Evolutionary conservation across 1,140 invertebrate species (phyloP).

Genomic region (Cylas formicarius): DNA sequence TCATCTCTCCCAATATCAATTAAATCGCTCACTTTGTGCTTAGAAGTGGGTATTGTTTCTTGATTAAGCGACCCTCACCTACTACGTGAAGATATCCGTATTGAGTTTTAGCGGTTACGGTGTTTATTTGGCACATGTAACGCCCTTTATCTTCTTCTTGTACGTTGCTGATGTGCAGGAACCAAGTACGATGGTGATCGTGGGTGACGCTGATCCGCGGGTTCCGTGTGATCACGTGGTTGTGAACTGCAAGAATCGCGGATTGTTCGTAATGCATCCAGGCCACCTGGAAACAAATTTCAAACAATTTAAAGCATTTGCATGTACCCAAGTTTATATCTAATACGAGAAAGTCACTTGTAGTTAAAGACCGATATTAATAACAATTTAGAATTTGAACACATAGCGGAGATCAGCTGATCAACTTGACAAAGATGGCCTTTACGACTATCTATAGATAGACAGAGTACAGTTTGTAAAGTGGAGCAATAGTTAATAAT

Average conservation of each 20-base stretch:
- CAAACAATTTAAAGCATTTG: not conserved
- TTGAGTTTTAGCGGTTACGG: slow-evolving; percentile 84
- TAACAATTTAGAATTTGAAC: too few species aligned
- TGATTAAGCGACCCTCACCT: slow-evolving; percentile 56
- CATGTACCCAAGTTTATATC: too few species aligned
- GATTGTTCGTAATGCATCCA: slow-evolving; percentile 95
- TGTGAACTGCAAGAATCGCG: slow-evolving; percentile 85
- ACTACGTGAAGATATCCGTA: slow-evolving; percentile 89
- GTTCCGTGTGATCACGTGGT: slow-evolving; percentile 87
- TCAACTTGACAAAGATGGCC: too few species aligned
- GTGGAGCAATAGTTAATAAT: too few species aligned
- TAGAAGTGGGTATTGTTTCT: not conserved
- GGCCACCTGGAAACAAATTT: slow-evolving; percentile 63
- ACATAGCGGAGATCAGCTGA: too few species aligned
- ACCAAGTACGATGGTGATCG: slow-evolving; percentile 76
- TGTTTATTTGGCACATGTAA: slow-evolving; percentile 96
- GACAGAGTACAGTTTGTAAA: too few species aligned
- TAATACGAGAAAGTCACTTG: too few species aligned
- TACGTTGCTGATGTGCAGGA: slow-evolving; percentile 83
- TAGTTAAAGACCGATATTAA: too few species aligned
- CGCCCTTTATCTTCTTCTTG: slow-evolving; percentile 84
- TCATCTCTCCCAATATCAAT: slow-evolving; percentile 17
- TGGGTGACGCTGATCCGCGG: slow-evolving; percentile 84
- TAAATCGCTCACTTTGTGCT: too few species aligned
- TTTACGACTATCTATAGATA: too few species aligned